Evolutionary conservation across 2,888 invertebrate species (phyloP).

Genomic region (Sphaeridia pumilis): DNA sequence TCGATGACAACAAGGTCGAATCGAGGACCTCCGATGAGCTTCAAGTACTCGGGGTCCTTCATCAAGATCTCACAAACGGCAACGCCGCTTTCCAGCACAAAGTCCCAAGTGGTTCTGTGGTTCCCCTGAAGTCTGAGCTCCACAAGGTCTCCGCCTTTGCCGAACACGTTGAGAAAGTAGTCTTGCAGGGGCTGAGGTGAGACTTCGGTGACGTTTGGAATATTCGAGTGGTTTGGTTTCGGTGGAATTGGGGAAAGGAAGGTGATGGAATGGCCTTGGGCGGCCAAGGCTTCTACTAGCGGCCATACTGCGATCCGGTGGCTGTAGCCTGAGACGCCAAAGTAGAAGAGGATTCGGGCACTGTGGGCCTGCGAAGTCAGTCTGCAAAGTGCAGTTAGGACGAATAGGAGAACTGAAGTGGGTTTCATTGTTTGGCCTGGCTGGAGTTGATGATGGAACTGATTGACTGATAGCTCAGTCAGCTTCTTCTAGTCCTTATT

Average conservation of each 20-base stretch:
- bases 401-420: not conserved
- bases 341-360: slow-evolving; percentile 15
- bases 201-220: slow-evolving; percentile 23
- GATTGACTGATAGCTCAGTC: too few relatives aligned
- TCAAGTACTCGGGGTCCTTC: not conserved
- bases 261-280: slow-evolving; percentile 28
- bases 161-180: not conserved
- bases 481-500: too few relatives aligned
- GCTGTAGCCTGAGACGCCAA: slow-evolving; percentile 16
- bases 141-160: not conserved
- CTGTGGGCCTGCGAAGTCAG: not conserved
- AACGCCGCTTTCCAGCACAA: slow-evolving; percentile 6
- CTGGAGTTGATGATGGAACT: too few relatives aligned
- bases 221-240: not conserved
- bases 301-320: slow-evolving; percentile 18
- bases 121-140: not conserved
- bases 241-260: slow-evolving; percentile 19
- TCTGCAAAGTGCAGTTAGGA: not conserved
- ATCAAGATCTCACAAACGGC: slow-evolving; percentile 11
- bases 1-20: slow-evolving; percentile 24
- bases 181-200: slow-evolving; percentile 7
- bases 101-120: slow-evolving; percentile 4
- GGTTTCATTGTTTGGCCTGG: too few relatives aligned
- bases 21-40: slow-evolving; percentile 6
- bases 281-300: slow-evolving; percentile 15